A percentile compares a stretch with the other conserved stretches of the same genome.
These are phyloP conservation scores for Threskiornis aethiopicus DNA, from an alignment of 2,797 vertebrate species.

Conservation along the genomic window DNA sequence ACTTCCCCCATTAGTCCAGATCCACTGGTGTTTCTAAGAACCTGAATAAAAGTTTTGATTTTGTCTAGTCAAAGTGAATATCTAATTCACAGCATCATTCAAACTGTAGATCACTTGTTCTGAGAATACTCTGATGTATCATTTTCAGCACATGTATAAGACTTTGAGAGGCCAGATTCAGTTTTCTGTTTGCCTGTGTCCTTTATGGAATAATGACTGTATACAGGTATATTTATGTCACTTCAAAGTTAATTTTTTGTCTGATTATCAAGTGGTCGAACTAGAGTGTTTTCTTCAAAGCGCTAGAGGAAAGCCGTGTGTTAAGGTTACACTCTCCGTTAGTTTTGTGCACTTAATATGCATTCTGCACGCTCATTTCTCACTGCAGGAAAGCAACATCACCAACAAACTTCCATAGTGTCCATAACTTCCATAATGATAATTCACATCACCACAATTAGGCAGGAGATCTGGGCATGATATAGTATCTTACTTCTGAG, in stretches of 20 bases:
- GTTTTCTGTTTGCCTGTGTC: neutral
- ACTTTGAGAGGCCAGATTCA: neutral
- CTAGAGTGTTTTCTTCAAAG: neutral
- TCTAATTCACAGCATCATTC: neutral
- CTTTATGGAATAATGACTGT: neutral
- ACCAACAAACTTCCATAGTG: neutral
- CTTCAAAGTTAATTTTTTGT: neutral
- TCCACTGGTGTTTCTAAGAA: neutral
- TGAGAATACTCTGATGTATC: neutral
- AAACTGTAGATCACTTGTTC: neutral
- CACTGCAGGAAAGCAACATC: neutral
- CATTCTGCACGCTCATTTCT: neutral
- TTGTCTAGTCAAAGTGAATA: neutral
- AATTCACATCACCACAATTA: neutral
- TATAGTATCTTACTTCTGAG: neutral
- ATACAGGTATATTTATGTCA: neutral
- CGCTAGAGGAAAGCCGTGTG: neutral
- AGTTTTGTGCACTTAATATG: neutral
- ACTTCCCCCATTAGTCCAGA: neutral
- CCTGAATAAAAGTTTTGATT: neutral
- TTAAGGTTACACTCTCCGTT: neutral
- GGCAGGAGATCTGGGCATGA: neutral
- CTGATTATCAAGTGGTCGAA: neutral
- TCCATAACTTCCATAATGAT: neutral
- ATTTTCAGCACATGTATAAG: neutral